phyloP scores from a whole-genome alignment of 2,888 invertebrate genomes.

The Camponotus fellah region DNA sequence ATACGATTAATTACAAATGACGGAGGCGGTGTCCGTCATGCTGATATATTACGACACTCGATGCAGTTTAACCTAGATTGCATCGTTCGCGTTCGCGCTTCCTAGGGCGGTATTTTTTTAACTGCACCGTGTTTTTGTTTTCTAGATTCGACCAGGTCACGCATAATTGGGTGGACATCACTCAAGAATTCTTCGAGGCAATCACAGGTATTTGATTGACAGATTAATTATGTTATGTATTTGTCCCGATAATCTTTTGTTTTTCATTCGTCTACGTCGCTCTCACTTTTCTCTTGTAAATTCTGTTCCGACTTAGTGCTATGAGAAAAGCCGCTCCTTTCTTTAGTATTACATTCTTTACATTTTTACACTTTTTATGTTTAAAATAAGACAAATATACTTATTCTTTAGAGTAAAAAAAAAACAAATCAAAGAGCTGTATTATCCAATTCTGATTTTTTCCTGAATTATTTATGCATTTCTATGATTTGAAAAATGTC shows the following conservation, averaged over 20 bases:
- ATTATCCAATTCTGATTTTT: not conserved
- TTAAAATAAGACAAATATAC: not conserved
- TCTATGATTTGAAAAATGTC: not conserved
- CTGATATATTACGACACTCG: not conserved
- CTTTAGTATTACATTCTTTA: not conserved
- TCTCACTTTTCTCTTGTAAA: not conserved
- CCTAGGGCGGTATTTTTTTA: conserved; percentile 63
- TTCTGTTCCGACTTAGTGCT: not conserved
- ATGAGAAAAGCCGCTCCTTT: not conserved
- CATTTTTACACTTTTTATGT: not conserved
- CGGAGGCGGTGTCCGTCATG: not conserved
- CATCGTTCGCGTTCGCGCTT: conserved; percentile 27
- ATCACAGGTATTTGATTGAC: conserved; percentile 87
- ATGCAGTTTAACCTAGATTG: conserved; percentile 72
- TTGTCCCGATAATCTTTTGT: not conserved
- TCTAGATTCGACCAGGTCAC: conserved; percentile 84
- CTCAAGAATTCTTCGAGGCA: conserved; percentile 89
- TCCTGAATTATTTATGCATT: not conserved
- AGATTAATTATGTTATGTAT: conserved; percentile 8
- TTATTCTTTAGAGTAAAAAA: not conserved
- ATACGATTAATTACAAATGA: not conserved
- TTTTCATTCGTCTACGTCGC: not conserved
- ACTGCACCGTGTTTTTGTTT: conserved; percentile 62
- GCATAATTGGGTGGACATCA: conserved; percentile 91
- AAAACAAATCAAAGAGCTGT: not conserved